phyloP scores from a whole-genome alignment of 2,113 vertebrate genomes.

The Aramus guarauna region DNA sequence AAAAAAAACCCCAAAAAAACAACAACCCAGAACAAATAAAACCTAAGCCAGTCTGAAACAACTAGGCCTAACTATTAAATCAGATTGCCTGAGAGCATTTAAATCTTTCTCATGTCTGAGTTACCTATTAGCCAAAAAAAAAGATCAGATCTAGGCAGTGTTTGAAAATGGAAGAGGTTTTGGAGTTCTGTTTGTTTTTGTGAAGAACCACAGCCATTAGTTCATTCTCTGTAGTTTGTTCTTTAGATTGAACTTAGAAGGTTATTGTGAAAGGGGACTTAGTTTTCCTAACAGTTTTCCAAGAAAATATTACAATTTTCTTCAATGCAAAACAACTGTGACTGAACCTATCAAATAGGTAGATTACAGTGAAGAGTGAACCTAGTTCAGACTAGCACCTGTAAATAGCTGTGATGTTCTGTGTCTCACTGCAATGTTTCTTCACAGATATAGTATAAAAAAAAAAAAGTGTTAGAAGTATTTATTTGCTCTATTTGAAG shows the following conservation, averaged over 20 bases:
- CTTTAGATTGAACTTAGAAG: background rate
- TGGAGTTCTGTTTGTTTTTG: background rate
- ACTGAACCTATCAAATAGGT: background rate
- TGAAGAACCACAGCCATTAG: background rate
- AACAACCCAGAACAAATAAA: background rate
- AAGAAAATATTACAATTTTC: background rate
- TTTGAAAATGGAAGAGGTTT: background rate
- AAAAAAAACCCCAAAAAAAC: too few relatives aligned
- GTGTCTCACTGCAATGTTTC: background rate
- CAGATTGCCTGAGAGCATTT: background rate
- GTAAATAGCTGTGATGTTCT: background rate
- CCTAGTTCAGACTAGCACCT: background rate
- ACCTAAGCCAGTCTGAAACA: background rate
- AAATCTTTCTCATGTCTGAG: background rate
- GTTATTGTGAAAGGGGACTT: background rate
- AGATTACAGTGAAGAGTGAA: background rate
- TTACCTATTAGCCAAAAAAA: background rate
- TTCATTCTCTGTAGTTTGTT: background rate
- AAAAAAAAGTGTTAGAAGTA: background rate
- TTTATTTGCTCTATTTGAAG: background rate
- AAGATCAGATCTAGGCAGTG: background rate
- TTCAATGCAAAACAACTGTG: background rate
- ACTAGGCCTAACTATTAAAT: background rate
- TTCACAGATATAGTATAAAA: background rate
- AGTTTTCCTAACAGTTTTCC: background rate